Percentiles rank a stretch among this genome's conserved stretches.
phyloP scores from a whole-genome alignment of 2,888 invertebrate species.

The Rotaria magnacalcarata region DNA sequence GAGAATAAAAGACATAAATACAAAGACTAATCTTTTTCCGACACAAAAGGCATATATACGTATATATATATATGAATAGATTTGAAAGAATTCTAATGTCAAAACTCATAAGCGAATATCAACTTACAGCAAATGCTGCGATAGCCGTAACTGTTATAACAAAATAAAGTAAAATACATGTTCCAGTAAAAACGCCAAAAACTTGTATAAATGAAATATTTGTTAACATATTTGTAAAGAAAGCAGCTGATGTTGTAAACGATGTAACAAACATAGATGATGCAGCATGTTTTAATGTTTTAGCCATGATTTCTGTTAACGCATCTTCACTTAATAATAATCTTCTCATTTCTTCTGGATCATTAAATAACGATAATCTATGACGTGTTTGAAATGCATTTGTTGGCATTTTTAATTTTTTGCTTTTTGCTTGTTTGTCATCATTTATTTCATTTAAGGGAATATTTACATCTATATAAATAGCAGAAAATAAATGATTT shows the following conservation, averaged over 20 bases:
- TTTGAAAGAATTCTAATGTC: no score
- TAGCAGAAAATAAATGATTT: no score
- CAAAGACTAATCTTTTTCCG: no score
- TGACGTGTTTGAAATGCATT: constrained; percentile 7
- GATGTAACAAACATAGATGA: constrained; percentile 90
- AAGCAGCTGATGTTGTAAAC: constrained; percentile 85
- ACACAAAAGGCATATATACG: no score
- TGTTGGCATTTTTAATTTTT: background rate
- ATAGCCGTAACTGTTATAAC: constrained; percentile 83
- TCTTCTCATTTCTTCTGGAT: constrained; percentile 41
- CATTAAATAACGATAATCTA: background rate
- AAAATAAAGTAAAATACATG: constrained; percentile 83
- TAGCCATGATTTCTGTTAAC: constrained; percentile 63
- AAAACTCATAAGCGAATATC: background rate
- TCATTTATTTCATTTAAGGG: background rate
- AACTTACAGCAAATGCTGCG: constrained; percentile 73
- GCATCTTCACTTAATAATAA: constrained; percentile 63
- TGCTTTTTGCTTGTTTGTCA: background rate
- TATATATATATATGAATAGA: no score
- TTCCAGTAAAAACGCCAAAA: constrained; percentile 74
- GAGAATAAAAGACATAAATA: no score
- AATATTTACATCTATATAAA: background rate
- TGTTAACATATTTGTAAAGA: constrained; percentile 82
- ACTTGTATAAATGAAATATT: constrained; percentile 84
- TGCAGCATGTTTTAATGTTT: constrained; percentile 78